Evolutionary conservation across 2,888 invertebrate species (phyloP), one percentile per base, ranked within the genome.

Genomic region (Venusia cambrica): DNA sequence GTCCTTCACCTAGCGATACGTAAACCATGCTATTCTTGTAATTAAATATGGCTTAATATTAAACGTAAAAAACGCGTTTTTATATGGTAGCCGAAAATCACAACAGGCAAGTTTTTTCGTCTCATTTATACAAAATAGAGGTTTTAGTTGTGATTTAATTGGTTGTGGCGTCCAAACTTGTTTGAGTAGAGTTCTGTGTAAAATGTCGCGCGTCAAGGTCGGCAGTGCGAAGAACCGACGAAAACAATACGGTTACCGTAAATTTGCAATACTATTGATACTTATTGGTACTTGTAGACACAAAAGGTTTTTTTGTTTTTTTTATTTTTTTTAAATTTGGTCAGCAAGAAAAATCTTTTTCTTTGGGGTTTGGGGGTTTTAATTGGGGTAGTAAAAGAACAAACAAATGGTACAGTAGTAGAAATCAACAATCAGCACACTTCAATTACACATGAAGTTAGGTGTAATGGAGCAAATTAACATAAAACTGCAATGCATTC

Each of bases 141-240:
- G 28, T 54, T 46, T 56, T 54, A 50, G 39, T 37, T 45, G 38
- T 51, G 45, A 50, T 51, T 51, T 49, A 43, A 42, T 49, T 45
- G 42, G 40, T 48, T 44, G 42, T 46, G 40, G 52, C 48, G 41
- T 54, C 8, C 22, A 54, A 71, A 74, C 71, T 57, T 53, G 76
- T 76, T 74, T 60, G 41, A 55, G 73, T 73, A 50, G 42, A 62
- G 62, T 61, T 59, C 60, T 54, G 62, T 65, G 54, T 59, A 62
- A 69, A 73, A 70, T 63, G 66, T 70, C 65, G 59, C 55, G 49
- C 44, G 54, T 50, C 64, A 74, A 76, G 76, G 77, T 74, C 70
- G 54, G 57, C 51, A 62, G 65, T 67, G 54, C 63, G 62, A 62
- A 62, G 67, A 70, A 69, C 66, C 54, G 52, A 45, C 46, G 32